Evolutionary conservation across 2,113 vertebrate species (phyloP).

Genomic region (Symphodus melops): DNA sequence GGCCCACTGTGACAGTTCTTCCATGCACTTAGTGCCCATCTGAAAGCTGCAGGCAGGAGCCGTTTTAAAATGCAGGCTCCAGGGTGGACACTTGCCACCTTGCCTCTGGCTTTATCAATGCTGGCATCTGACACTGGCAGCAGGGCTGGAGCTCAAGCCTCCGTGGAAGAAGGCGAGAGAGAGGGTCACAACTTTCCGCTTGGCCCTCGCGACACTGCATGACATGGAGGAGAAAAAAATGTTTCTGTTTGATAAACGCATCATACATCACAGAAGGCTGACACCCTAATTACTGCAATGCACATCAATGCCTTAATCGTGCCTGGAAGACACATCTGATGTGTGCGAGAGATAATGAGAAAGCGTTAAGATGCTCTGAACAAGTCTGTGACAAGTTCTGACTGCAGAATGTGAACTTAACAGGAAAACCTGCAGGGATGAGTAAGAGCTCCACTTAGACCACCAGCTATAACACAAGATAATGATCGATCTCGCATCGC

Average conservation of each 20-base stretch:
- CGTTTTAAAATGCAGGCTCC: slow-evolving; percentile 73
- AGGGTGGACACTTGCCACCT: slow-evolving; percentile 76
- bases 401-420: background rate
- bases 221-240: too few relatives aligned
- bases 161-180: slow-evolving; percentile 46
- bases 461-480: too few relatives aligned
- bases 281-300: too few relatives aligned
- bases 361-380: too few relatives aligned
- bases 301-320: too few relatives aligned
- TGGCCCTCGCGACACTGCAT: slow-evolving; percentile 47
- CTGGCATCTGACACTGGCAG: slow-evolving; percentile 72
- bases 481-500: too few relatives aligned
- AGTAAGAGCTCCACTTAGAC: too few relatives aligned
- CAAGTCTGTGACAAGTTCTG: background rate
- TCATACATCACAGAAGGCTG: too few relatives aligned
- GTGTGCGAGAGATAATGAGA: too few relatives aligned
- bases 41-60: slow-evolving; percentile 66
- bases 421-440: background rate
- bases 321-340: too few relatives aligned
- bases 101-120: slow-evolving; percentile 69
- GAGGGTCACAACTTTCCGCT: slow-evolving; percentile 55
- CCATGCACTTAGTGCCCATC: slow-evolving; percentile 54
- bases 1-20: slow-evolving; percentile 16
- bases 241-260: too few relatives aligned
- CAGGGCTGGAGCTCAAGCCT: slow-evolving; percentile 46